These are phyloP conservation scores for Troides aeacus DNA, from an alignment of 2,888 invertebrate species.

Conservation along the genomic window DNA sequence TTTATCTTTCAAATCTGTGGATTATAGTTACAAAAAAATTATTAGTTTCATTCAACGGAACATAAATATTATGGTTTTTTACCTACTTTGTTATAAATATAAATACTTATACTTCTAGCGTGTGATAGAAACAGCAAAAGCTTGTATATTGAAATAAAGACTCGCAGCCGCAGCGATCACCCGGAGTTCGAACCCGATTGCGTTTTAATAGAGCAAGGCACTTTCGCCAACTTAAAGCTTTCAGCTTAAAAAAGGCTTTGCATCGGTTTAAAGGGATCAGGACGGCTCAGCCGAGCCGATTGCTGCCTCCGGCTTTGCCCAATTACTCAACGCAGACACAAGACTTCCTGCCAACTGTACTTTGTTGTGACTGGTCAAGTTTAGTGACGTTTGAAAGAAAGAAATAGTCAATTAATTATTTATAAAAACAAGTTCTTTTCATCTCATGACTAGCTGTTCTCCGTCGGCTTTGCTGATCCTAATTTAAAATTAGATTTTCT, in stretches of 20 bases:
- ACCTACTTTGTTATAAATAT: too few relatives aligned
- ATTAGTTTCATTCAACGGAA: too few relatives aligned
- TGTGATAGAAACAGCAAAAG: background rate
- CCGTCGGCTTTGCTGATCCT: too few relatives aligned
- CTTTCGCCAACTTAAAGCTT: conserved; percentile 79
- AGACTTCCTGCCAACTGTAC: conserved; percentile 56
- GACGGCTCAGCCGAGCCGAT: conserved; percentile 70
- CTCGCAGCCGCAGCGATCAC: conserved; percentile 37
- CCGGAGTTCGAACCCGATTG: conserved; percentile 59
- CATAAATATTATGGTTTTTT: too few relatives aligned
- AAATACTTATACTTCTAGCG: too few relatives aligned
- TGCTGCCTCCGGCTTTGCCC: conserved; percentile 70
- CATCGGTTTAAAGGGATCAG: conserved; percentile 77
- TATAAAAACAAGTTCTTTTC: too few relatives aligned
- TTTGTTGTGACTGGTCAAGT: conserved; percentile 36
- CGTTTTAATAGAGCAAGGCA: conserved; percentile 76
- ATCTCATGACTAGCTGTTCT: too few relatives aligned
- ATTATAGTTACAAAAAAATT: too few relatives aligned
- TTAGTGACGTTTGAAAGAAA: conserved; percentile 28
- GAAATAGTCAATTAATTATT: too few relatives aligned
- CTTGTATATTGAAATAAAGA: conserved; percentile 37
- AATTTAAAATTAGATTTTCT: too few relatives aligned
- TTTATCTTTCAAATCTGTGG: too few relatives aligned
- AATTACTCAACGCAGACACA: conserved; percentile 70
- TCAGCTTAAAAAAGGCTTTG: conserved; percentile 79